Percentiles rank a stretch among this genome's conserved stretches.
Evolutionary conservation across 2,113 vertebrate genomes (phyloP).

Genomic region (Rhombomys opimus): DNA sequence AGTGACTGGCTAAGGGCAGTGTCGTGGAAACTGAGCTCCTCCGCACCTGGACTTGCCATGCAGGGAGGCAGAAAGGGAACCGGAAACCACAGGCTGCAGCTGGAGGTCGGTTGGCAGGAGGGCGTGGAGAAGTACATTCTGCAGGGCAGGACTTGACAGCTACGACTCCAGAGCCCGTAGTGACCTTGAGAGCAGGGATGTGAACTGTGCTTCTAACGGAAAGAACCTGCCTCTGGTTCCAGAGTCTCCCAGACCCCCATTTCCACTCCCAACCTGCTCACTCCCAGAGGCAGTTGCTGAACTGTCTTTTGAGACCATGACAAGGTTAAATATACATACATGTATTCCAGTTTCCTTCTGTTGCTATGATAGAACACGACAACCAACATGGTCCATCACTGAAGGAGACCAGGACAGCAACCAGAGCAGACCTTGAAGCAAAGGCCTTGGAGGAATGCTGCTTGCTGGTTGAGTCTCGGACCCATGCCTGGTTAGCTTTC

Average conservation of each 20-base stretch:
- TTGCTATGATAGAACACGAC: neutral
- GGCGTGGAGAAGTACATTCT: neutral
- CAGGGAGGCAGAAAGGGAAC: neutral
- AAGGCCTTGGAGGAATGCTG: neutral
- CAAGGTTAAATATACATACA: neutral
- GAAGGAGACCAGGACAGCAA: neutral
- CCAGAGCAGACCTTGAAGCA: neutral
- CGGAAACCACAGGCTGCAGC: neutral
- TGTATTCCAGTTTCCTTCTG: neutral
- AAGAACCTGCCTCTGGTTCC: neutral
- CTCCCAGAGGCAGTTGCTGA: neutral
- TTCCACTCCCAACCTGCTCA: too few species aligned
- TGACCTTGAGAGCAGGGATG: neutral
- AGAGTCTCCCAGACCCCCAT: neutral
- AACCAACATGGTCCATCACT: neutral
- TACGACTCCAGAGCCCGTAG: neutral
- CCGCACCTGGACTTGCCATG: too few species aligned
- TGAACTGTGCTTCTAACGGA: too few species aligned
- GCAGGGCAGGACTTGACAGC: too few species aligned
- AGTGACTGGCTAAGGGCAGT: neutral
- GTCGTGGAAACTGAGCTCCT: accelerated
- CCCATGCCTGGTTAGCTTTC: neutral
- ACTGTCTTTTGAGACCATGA: accelerated
- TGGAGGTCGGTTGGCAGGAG: neutral
- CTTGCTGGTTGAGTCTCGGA: neutral